Evolutionary conservation across 2,797 vertebrate species (phyloP).

Genomic region (Rallus crepitans): DNA sequence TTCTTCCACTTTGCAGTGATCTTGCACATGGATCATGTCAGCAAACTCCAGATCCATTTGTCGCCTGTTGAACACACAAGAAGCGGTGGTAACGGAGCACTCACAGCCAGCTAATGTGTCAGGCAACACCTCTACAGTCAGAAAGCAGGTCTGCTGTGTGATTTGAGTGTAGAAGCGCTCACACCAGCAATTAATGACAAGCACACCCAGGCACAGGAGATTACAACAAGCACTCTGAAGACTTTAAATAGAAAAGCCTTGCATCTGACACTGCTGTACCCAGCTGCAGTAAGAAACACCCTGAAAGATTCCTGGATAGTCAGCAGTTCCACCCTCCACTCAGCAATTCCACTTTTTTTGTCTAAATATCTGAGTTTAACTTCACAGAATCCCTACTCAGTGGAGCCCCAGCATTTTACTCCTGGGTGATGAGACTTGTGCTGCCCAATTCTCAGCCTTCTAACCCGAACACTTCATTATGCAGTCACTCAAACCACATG

Average conservation of each 20-base stretch:
- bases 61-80: constrained; percentile 74
- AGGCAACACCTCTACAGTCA: rapidly evolving
- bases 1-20: constrained; percentile 84
- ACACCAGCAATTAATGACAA: background rate
- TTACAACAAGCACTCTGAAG: background rate
- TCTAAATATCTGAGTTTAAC: background rate
- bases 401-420: background rate
- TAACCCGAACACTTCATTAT: background rate
- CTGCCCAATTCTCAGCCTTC: no score
- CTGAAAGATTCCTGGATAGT: background rate
- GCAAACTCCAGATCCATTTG: constrained; percentile 92
- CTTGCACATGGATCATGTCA: constrained; percentile 91
- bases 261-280: no score
- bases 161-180: background rate
- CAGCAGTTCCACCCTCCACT: background rate
- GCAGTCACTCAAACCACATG: background rate
- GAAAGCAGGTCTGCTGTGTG: background rate
- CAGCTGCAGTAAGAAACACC: background rate
- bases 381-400: rapidly evolving
- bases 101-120: background rate
- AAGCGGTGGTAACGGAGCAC: rapidly evolving
- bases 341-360: background rate
- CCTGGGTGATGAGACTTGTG: background rate
- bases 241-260: background rate
- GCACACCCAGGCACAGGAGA: background rate